Base-by-base conservation (phyloP, 2,797 vertebrate genomes). In the Pelodytes ibericus region DNA sequence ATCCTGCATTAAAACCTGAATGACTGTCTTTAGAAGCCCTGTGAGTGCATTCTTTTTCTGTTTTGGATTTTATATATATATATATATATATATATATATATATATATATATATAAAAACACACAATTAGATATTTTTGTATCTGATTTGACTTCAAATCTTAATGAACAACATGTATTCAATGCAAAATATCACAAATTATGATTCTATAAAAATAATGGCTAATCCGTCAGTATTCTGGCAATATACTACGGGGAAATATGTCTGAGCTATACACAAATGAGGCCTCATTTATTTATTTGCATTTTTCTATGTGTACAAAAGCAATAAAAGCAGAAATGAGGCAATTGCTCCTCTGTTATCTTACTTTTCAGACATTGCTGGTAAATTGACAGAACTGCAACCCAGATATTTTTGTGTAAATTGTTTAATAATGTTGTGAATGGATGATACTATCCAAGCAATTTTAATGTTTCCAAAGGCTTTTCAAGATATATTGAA, bases 401-500 rank as follows among this genome's bases (percentile, higher is more conserved):
- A 44, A 41, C n/a, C 59, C 6, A 33, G 64, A 53, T 67, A 20
- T 53, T 67, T 67, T 27, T 26, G 56, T 49, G 39, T 33, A 75
- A 75, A 51, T 61, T 57, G 51, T 41, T 33, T 65, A 36, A 65
- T 56, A 30, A 47, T 33, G 58, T 15, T 53, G 59, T 77, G 36
- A 65, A 71, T n/a, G 22, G 61, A 64, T 71, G 47, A 5, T 44
- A 25, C 53, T 56, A 30, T 72, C 58, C 62, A 78, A 78, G 69
- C 64, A 44, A 71, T 72, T 78, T 72, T 78, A 78, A 72, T 72
- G 30, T 49, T 72, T 72, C 62, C 51, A 61, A 78, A 66, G 69
- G 62, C 62, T 66, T 53, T 78, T 30, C 33, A 67, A 72, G 69
- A 72, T 72, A 60, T 67, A 67, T 61, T 77, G 67, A 77, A 77